A percentile compares a stretch with the other conserved stretches of the same genome.
Conservation (phyloP, 2,797 vertebrate genomes). For the Buceros bicornis region DNA sequence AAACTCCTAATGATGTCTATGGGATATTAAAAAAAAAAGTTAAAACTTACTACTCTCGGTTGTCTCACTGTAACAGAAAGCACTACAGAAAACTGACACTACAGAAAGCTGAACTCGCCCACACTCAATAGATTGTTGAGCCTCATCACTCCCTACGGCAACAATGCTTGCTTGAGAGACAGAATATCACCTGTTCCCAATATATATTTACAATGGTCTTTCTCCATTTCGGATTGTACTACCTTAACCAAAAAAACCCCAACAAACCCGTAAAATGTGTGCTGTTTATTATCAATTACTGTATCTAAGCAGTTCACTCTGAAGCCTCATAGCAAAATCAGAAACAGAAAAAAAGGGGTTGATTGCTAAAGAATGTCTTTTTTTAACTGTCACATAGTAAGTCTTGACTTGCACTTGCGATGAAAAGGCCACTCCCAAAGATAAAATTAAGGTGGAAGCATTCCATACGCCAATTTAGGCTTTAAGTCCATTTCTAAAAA, state of each 20-base stretch:
- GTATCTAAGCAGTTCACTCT: neutral
- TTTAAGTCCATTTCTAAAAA: slow-evolving; percentile 41
- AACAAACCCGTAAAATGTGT: neutral
- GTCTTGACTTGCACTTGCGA: neutral
- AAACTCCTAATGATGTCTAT: neutral
- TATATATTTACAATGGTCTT: neutral
- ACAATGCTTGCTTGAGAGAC: neutral
- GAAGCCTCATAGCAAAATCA: neutral
- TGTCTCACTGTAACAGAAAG: neutral
- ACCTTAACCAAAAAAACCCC: neutral
- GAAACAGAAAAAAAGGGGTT: neutral
- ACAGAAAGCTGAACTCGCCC: neutral
- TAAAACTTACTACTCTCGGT: neutral
- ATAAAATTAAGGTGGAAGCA: slow-evolving; percentile 25
- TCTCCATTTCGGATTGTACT: neutral
- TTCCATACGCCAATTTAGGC: neutral
- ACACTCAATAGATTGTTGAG: neutral
- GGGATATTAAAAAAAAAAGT: neutral
- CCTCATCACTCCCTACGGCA: neutral
- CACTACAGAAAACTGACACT: neutral
- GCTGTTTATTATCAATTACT: neutral
- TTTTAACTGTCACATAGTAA: neutral
- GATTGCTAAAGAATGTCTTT: neutral
- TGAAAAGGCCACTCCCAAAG: slow-evolving; percentile 36
- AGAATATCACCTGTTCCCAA: neutral